phyloP scores from a whole-genome alignment of 2,113 vertebrate genomes.

The Stegostoma tigrinum region DNA sequence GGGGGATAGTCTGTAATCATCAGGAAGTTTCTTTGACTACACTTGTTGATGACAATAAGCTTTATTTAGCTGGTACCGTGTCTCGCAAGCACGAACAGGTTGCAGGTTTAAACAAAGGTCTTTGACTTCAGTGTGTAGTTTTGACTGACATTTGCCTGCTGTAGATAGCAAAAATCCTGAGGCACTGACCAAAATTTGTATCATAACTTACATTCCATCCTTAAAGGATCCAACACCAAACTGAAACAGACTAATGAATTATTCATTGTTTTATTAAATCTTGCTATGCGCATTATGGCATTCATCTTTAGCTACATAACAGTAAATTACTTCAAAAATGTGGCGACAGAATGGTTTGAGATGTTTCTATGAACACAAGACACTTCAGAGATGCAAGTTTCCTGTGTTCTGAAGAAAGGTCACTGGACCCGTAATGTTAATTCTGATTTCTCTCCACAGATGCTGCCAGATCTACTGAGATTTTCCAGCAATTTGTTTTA shows the following conservation, averaged over 20 bases:
- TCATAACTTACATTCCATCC: neutral
- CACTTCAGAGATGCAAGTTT: neutral
- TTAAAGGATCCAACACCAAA: neutral
- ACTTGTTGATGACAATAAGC: neutral
- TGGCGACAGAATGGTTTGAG: neutral
- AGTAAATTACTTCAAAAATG: neutral
- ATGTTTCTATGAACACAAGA: neutral
- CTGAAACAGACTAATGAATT: neutral
- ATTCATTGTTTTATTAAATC: neutral
- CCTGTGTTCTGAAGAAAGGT: too few species aligned
- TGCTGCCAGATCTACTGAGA: too few species aligned
- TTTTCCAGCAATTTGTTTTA: too few species aligned
- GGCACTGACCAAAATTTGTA: neutral
- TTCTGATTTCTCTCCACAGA: too few species aligned
- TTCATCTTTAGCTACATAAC: neutral
- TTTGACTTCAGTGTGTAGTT: neutral
- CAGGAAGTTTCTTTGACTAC: too few species aligned
- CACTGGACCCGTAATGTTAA: too few species aligned
- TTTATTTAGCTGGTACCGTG: neutral
- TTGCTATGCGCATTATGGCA: neutral
- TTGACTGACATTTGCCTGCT: neutral
- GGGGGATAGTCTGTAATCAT: too few species aligned
- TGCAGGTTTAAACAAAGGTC: neutral
- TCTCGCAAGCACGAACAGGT: neutral
- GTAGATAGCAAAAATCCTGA: neutral